These are phyloP conservation scores for Chondrilla cf. caribensis DNA, from an alignment of 37 sponge, comb jelly and placozoan genomes.

Conservation along the genomic window DNA sequence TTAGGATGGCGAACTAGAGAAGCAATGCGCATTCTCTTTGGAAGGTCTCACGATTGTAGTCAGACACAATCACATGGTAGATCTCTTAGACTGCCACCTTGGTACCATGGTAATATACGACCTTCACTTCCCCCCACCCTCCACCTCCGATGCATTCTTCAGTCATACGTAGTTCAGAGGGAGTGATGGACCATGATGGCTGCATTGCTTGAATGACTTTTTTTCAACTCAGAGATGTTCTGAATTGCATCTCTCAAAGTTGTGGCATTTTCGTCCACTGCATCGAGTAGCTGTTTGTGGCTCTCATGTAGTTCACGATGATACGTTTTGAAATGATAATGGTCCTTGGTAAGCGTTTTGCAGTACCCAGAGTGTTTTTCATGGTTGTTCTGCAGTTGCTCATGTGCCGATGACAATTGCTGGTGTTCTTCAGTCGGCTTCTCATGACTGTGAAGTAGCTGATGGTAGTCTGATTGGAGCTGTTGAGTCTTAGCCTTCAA, in stretches of 20 bases:
- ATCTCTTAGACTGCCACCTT: slow-evolving; percentile 65
- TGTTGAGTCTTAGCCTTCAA: too few species aligned
- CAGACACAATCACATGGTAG: slow-evolving; percentile 35
- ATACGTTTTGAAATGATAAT: too few species aligned
- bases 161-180: not conserved
- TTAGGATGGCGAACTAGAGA: slow-evolving; percentile 59
- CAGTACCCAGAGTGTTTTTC: too few species aligned
- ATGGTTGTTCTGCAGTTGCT: too few species aligned
- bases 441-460: too few species aligned
- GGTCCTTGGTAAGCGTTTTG: too few species aligned
- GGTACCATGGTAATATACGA: slow-evolving; percentile 43
- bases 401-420: too few species aligned
- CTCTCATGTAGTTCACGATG: too few species aligned
- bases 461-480: too few species aligned
- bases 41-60: slow-evolving; percentile 21
- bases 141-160: slow-evolving; percentile 41
- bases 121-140: slow-evolving; percentile 52
- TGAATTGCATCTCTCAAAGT: not conserved
- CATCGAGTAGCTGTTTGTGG: too few species aligned
- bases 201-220: not conserved
- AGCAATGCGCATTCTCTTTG: slow-evolving; percentile 56
- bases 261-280: too few species aligned
- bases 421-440: too few species aligned
- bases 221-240: not conserved
- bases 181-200: slow-evolving; percentile 20